phyloP scores from a whole-genome alignment of 2,888 invertebrate species.

The Chrysolina haemoptera region DNA sequence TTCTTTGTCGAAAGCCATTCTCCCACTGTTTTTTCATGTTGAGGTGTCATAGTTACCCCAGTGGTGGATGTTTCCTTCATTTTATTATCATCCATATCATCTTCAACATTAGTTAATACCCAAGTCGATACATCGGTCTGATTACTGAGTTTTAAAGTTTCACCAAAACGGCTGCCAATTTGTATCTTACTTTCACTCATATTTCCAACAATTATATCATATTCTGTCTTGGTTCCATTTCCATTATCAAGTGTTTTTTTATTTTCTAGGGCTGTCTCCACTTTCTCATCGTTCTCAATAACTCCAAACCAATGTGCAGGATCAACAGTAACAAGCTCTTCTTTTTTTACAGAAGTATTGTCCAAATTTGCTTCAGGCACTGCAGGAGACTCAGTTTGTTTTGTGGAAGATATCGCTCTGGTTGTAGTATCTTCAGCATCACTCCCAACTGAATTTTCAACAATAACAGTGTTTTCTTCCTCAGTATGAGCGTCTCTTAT shows the following conservation, averaged over 20 bases:
- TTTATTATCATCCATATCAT: too few species aligned
- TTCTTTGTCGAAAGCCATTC: background rate
- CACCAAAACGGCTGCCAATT: too few species aligned
- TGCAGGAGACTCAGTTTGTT: background rate
- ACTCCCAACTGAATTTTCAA: background rate
- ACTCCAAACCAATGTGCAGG: conserved; percentile 6
- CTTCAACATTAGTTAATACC: too few species aligned
- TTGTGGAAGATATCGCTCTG: background rate
- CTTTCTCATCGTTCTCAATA: background rate
- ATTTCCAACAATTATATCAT: background rate
- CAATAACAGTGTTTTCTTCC: background rate
- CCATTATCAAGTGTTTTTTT: background rate
- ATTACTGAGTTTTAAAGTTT: too few species aligned
- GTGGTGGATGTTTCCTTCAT: too few species aligned
- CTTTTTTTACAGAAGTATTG: background rate
- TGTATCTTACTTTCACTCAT: too few species aligned
- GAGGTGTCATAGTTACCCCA: too few species aligned
- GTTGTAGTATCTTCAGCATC: background rate
- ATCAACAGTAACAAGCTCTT: conserved; percentile 5
- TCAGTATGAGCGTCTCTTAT: background rate
- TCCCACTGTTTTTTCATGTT: background rate
- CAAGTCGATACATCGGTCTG: too few species aligned
- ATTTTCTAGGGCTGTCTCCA: background rate
- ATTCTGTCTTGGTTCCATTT: background rate
- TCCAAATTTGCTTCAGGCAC: background rate